phyloP scores from a whole-genome alignment of 2,113 vertebrate species.

The Proterorhinus semilunaris region DNA sequence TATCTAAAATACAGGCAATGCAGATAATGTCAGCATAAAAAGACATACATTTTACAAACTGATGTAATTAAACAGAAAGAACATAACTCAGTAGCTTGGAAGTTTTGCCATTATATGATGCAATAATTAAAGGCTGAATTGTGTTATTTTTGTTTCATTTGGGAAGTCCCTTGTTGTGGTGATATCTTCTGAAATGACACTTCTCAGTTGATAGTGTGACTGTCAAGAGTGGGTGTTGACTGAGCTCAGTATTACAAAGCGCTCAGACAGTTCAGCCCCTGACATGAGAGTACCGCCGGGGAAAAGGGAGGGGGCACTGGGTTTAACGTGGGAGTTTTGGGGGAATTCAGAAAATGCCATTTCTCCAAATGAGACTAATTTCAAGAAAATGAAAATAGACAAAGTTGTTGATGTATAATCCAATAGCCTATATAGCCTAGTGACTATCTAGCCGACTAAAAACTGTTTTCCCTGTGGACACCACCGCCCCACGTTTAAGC shows the following conservation, averaged over 20 bases:
- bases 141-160: neutral
- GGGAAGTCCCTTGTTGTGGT: slow-evolving; percentile 14
- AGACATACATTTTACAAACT: too few relatives aligned
- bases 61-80: neutral
- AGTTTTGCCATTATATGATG: too few relatives aligned
- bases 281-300: slow-evolving; percentile 20
- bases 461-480: neutral
- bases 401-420: slow-evolving; percentile 19
- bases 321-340: slow-evolving; percentile 74
- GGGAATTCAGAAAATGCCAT: slow-evolving; percentile 79
- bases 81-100: too few relatives aligned
- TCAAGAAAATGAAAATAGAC: slow-evolving; percentile 12
- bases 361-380: slow-evolving; percentile 43
- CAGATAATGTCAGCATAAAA: neutral
- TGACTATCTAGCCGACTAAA: neutral
- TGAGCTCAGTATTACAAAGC: slow-evolving; percentile 53
- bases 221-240: slow-evolving; percentile 56
- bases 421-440: neutral
- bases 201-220: slow-evolving; percentile 21
- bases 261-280: slow-evolving; percentile 32
- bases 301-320: slow-evolving; percentile 30
- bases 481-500: slow-evolving; percentile 10
- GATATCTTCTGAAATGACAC: slow-evolving; percentile 21
- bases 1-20: neutral
- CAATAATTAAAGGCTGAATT: neutral